These are phyloP conservation scores for Microctenopoma lineatum DNA, from an alignment of 2,797 vertebrate species.

Conservation along the genomic window DNA sequence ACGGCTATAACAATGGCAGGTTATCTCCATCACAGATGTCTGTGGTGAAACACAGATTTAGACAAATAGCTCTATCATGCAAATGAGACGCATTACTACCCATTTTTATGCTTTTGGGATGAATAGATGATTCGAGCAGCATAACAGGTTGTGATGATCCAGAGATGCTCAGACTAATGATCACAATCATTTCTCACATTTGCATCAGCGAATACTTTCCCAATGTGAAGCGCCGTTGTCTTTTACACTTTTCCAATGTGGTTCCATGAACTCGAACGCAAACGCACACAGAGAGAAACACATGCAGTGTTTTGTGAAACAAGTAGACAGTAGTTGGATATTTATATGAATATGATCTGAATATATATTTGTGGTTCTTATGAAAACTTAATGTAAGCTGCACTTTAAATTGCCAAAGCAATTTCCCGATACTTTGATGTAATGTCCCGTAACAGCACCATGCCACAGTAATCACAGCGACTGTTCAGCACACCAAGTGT, in stretches of 20 bases:
- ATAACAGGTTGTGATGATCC: conserved; percentile 29
- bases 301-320: background rate
- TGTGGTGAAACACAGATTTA: conserved; percentile 29
- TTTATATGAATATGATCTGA: conserved; percentile 27
- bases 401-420: conserved; percentile 43
- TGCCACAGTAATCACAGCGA: conserved; percentile 43
- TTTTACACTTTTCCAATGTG: conserved; percentile 6
- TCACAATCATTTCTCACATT: conserved; percentile 17
- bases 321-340: conserved; percentile 3
- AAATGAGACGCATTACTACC: conserved; percentile 39
- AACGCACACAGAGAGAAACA: background rate
- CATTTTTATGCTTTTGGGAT: conserved; percentile 22
- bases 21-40: conserved; percentile 22
- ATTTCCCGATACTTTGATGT: conserved; percentile 36
- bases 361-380: conserved; percentile 25
- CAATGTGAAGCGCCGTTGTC: conserved; percentile 15
- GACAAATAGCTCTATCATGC: conserved; percentile 40
- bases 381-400: conserved; percentile 30
- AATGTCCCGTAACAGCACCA: conserved; percentile 32
- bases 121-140: conserved; percentile 33
- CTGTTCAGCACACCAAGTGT: conserved; percentile 41
- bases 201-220: background rate
- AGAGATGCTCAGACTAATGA: conserved; percentile 35
- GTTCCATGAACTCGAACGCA: conserved; percentile 2
- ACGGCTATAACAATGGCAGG: conserved; percentile 18